These are phyloP conservation scores for Anthopleura sola DNA, from an alignment of 64 coral and sea anemone genomes.

Conservation along the genomic window DNA sequence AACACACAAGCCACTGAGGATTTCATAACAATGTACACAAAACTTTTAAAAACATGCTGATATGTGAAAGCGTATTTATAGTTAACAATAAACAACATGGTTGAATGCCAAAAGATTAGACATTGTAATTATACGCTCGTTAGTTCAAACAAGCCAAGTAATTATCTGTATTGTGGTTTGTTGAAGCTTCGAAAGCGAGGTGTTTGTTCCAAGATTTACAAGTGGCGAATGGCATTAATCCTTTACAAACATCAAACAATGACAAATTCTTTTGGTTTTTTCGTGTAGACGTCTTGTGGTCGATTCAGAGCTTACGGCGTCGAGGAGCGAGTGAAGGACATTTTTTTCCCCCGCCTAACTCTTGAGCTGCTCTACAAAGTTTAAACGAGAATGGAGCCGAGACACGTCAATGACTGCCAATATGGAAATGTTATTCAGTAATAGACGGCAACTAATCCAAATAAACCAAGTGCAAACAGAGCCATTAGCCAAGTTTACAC, in stretches of 20 bases:
- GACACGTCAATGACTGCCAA: not conserved
- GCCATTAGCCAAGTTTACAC: not conserved
- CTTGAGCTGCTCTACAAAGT: not conserved
- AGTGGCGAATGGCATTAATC: not conserved
- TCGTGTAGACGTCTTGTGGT: not conserved
- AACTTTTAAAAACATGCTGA: no score
- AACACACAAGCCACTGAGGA: not conserved
- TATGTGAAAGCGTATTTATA: not conserved
- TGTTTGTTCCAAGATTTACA: not conserved
- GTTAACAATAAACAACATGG: no score
- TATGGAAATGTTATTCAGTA: not conserved
- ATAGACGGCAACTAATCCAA: not conserved
- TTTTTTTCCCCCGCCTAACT: no score
- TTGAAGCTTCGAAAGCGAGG: not conserved
- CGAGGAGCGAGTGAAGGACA: not conserved
- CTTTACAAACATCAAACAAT: not conserved
- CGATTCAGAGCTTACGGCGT: not conserved
- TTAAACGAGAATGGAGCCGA: not conserved
- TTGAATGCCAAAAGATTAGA: not conserved
- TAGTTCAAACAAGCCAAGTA: not conserved
- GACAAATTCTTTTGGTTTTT: not conserved
- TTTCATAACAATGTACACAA: no score
- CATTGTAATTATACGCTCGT: not conserved
- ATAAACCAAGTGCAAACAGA: not conserved
- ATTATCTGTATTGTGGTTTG: not conserved